A percentile compares a stretch with the other conserved stretches of the same genome.
Conservation (phyloP, 2,888 invertebrate genomes). For the Leptinotarsa rubiginosa region DNA sequence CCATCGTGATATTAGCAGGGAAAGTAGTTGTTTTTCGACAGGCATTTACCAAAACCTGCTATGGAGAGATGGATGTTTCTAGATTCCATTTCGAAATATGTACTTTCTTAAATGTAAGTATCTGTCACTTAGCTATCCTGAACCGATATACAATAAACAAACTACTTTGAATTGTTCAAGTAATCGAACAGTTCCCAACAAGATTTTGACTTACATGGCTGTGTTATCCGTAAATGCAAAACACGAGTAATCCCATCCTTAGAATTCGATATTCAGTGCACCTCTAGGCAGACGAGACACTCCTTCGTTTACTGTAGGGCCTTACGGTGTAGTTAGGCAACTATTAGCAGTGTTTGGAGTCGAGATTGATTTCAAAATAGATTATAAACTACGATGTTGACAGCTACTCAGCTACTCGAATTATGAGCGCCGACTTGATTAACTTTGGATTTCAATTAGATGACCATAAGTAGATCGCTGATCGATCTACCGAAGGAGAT, state of each 20-base stretch:
- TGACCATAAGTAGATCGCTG: constrained; percentile 49
- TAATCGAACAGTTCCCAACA: too few species aligned
- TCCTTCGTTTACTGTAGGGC: neutral
- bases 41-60: too few species aligned
- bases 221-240: neutral
- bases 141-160: too few species aligned
- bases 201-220: too few species aligned
- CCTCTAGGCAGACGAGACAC: constrained; percentile 1
- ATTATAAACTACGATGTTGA: constrained; percentile 53
- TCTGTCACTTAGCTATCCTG: too few species aligned
- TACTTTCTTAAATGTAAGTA: too few species aligned
- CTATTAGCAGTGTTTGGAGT: constrained; percentile 49
- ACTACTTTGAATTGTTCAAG: too few species aligned
- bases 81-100: too few species aligned
- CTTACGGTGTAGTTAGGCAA: constrained; percentile 20
- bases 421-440: constrained; percentile 46
- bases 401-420: constrained; percentile 49
- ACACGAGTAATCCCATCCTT: neutral
- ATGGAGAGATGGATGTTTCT: too few species aligned
- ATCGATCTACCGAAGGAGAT: constrained; percentile 40
- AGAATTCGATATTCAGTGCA: constrained; percentile 22
- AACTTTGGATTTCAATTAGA: constrained; percentile 52
- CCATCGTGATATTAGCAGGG: too few species aligned
- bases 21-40: too few species aligned
- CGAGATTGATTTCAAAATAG: constrained; percentile 60